These are phyloP conservation scores for Lampropteryx suffumata DNA, from an alignment of 2,888 invertebrate species.

Conservation along the genomic window DNA sequence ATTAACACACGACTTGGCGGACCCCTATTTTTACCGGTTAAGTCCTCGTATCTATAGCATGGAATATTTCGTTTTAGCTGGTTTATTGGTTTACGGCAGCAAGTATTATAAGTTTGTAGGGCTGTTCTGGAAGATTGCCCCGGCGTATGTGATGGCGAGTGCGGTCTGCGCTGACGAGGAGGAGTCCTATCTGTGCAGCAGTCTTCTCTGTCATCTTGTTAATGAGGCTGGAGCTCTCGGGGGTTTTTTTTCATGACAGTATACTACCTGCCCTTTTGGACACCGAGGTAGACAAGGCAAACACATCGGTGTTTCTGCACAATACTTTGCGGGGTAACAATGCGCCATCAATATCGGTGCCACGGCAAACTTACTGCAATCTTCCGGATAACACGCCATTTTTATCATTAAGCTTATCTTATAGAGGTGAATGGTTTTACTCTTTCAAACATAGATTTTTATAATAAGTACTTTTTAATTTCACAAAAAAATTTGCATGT, in stretches of 20 bases:
- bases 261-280: conserved; percentile 42
- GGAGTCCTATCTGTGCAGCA: conserved; percentile 6
- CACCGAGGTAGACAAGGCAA: conserved; percentile 58
- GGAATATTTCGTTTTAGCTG: conserved; percentile 69
- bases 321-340: conserved; percentile 43
- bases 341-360: conserved; percentile 54
- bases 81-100: conserved; percentile 41
- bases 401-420: conserved; percentile 33
- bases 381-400: conserved; percentile 58
- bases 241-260: conserved; percentile 48
- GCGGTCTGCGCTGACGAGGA: conserved; percentile 6
- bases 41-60: conserved; percentile 75
- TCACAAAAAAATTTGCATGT: conserved; percentile 42
- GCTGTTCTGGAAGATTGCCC: conserved; percentile 20
- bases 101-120: conserved; percentile 31
- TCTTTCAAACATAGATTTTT: conserved; percentile 40
- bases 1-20: no score
- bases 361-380: conserved; percentile 54
- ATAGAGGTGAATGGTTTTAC: conserved; percentile 14
- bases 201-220: conserved; percentile 17
- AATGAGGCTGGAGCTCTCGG: conserved; percentile 19
- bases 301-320: conserved; percentile 45
- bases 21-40: no score
- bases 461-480: conserved; percentile 35
- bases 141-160: conserved; percentile 19